Evolutionary conservation across 1,140 invertebrate genomes (phyloP).

Genomic region (Charaxes varanes): DNA sequence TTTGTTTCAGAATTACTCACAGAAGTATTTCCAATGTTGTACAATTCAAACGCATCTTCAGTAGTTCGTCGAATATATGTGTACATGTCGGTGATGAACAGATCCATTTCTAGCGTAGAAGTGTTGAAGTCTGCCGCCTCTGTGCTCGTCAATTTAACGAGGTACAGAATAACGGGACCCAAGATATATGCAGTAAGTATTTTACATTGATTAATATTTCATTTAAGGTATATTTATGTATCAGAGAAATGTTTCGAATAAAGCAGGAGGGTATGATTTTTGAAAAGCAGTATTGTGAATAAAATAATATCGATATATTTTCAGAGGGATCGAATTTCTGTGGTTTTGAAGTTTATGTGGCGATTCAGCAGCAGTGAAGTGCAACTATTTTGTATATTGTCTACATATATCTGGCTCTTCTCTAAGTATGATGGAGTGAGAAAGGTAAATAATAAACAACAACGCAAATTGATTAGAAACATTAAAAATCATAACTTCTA

Average conservation of each 20-base stretch:
- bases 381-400: slow-evolving; percentile 75
- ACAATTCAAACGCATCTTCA: slow-evolving; percentile 47
- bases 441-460: too few species aligned
- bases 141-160: slow-evolving; percentile 73
- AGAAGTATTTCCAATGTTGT: slow-evolving; percentile 69
- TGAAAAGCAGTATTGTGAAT: too few species aligned
- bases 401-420: slow-evolving; percentile 79
- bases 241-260: too few species aligned
- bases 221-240: too few species aligned
- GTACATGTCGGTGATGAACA: slow-evolving; percentile 68
- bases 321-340: slow-evolving; percentile 59
- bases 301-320: too few species aligned
- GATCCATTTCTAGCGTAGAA: slow-evolving; percentile 74
- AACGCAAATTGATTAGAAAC: too few species aligned
- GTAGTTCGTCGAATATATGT: slow-evolving; percentile 60
- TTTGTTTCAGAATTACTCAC: slow-evolving; percentile 72
- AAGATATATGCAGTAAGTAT: slow-evolving; percentile 55
- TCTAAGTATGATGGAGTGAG: slow-evolving; percentile 73
- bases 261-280: too few species aligned
- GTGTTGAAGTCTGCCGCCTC: slow-evolving; percentile 62
- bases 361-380: slow-evolving; percentile 79
- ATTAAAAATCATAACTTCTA: too few species aligned
- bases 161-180: slow-evolving; percentile 50
- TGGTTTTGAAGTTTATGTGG: slow-evolving; percentile 72
- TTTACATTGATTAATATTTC: slow-evolving; percentile 1